Percentiles rank a stretch among this genome's conserved stretches.
phyloP scores from a whole-genome alignment of 2,888 invertebrate species.

The Linhomoeus sp. region DNA sequence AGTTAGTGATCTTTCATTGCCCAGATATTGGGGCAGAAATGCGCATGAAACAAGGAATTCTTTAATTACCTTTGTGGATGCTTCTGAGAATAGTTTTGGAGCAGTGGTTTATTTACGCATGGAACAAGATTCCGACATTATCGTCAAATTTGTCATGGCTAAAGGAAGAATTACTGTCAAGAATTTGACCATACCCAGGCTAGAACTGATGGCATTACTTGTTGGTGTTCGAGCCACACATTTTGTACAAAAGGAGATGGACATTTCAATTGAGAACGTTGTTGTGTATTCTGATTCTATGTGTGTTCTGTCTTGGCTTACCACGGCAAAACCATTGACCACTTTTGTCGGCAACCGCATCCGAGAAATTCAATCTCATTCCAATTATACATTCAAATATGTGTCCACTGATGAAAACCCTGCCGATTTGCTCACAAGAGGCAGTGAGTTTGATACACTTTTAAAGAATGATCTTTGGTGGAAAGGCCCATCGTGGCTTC shows the following conservation, averaged over 20 bases:
- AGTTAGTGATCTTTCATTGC: background rate
- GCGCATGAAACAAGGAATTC: background rate
- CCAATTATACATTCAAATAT: constrained; percentile 9
- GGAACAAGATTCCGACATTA: background rate
- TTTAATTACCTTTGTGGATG: constrained; percentile 11
- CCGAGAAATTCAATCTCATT: constrained; percentile 8
- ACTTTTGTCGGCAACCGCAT: constrained; percentile 12
- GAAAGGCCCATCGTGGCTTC: constrained; percentile 11
- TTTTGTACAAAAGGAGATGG: constrained; percentile 9
- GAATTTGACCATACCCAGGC: constrained; percentile 9
- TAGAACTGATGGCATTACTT: constrained; percentile 6
- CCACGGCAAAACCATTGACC: background rate
- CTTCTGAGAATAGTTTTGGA: constrained; percentile 11
- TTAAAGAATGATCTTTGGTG: constrained; percentile 8
- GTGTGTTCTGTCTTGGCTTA: constrained; percentile 11
- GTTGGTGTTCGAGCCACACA: constrained; percentile 3
- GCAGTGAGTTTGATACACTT: constrained; percentile 8
- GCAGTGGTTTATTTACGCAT: constrained; percentile 9
- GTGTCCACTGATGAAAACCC: constrained; percentile 12
- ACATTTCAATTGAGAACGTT: constrained; percentile 7
- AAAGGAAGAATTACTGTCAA: constrained; percentile 13
- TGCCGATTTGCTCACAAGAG: constrained; percentile 12
- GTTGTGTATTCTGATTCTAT: constrained; percentile 10
- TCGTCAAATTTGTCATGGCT: constrained; percentile 4
- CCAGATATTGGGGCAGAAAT: background rate